Base-by-base conservation (phyloP, 2,797 vertebrate species). In the Cyclura pinguis region DNA sequence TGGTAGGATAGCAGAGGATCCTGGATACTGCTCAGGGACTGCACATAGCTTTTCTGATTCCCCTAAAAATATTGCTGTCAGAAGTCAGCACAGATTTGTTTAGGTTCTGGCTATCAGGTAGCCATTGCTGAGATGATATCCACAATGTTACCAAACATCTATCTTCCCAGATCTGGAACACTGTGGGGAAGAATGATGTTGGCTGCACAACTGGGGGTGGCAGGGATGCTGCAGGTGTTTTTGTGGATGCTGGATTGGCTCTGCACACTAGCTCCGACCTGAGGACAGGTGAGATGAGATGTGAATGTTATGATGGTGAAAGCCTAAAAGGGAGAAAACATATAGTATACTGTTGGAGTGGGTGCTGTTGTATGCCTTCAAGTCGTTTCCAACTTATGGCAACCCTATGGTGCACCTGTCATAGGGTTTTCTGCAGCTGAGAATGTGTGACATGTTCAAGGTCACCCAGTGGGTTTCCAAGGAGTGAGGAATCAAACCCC, bases 121-220 rank as follows among this genome's bases (percentile, higher is more conserved):
- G 27, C 50, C 55, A 7, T 80, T 55, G 14, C 8, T 6, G 50
- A 80, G 27, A 16, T 57, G 42, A 57, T 57, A 57, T 52, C 0
- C 13, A 16, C 27, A 80, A 50, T 50, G 13, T 50, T 29, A 52
- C 5, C 14, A 29, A 22, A 5, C 27, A 29, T 55, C 50, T 80
- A 35, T 72, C 47, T 89, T 24, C 22, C 87, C 89, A 98, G 98
- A 92, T 98, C 50, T 98, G 97, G 98, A 95, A 97, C 13, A 4
- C 92, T 3, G 90, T 98, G n/a, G 97, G 97, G 91, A 55, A 95
- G 62, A 90, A 96, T 0, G 97, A 98, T 94, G 97, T 96, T 27
- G 97, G 97, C 90, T 98, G 97, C 92, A 97, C 97, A 42, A n/a
- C 97, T 22, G 98, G 97, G 57, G 97, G 97, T 80, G 97, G 98